A percentile compares a stretch with the other conserved stretches of the same genome.
Conservation (phyloP, 2,113 vertebrate genomes). For the Urocitellus parryii region DNA sequence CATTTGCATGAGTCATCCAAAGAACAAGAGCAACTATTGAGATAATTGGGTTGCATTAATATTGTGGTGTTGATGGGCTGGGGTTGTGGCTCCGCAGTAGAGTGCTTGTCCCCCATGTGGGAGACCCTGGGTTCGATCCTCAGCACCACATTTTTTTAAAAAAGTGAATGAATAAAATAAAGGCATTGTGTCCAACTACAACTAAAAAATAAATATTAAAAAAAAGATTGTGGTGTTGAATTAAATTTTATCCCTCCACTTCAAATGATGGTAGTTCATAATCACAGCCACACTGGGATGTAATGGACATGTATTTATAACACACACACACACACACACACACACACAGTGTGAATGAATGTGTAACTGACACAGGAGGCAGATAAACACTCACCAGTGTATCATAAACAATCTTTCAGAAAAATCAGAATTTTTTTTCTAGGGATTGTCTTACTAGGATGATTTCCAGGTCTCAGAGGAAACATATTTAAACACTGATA, state of each 20-base stretch:
- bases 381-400: not conserved
- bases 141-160: no score
- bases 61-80: not conserved
- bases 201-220: no score
- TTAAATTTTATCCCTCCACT: not conserved
- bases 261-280: not conserved
- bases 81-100: no score
- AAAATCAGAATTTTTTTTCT: not conserved
- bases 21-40: not conserved
- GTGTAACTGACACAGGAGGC: not conserved
- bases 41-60: not conserved
- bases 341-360: not conserved
- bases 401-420: not conserved
- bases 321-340: no score
- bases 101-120: no score
- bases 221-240: not conserved
- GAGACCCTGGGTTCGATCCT: no score
- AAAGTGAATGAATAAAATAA: no score
- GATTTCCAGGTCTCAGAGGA: conserved; percentile 10
- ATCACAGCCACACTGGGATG: not conserved
- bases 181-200: no score
- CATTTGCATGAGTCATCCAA: not conserved
- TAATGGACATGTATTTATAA: not conserved
- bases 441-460: not conserved
- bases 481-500: not conserved